phyloP scores from a whole-genome alignment of 1,140 invertebrate species.

The Magallana gigas region DNA sequence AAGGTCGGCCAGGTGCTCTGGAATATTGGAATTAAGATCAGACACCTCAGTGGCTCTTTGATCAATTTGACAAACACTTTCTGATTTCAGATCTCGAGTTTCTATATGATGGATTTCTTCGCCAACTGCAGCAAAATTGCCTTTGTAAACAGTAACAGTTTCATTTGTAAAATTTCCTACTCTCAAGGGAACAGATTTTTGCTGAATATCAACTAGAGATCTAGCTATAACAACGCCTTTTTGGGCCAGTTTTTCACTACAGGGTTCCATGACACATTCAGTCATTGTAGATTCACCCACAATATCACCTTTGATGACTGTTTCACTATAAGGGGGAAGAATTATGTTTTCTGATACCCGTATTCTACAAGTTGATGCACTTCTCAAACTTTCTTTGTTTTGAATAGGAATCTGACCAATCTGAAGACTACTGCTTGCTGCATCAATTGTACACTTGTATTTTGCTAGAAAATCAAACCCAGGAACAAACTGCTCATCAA shows the following conservation, averaged over 20 bases:
- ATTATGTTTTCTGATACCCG: background rate
- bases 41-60: too few species aligned
- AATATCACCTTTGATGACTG: background rate
- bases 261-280: background rate
- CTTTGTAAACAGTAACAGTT: conserved; percentile 1
- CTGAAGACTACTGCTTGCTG: background rate
- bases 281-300: background rate
- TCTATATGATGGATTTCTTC: background rate
- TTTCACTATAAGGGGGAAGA: background rate
- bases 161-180: conserved; percentile 20
- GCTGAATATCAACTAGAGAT: background rate
- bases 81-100: background rate
- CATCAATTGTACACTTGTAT: background rate
- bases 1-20: too few species aligned
- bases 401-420: background rate
- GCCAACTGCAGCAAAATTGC: background rate
- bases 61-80: background rate
- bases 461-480: conserved; percentile 12
- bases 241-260: background rate
- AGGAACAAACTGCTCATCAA: background rate
- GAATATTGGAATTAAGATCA: too few species aligned
- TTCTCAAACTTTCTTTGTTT: background rate
- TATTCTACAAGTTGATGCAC: background rate
- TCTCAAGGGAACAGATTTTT: background rate
- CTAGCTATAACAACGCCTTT: conserved; percentile 5